Conservation (phyloP, 2,888 invertebrate species). For the Macrosiphum euphorbiae region DNA sequence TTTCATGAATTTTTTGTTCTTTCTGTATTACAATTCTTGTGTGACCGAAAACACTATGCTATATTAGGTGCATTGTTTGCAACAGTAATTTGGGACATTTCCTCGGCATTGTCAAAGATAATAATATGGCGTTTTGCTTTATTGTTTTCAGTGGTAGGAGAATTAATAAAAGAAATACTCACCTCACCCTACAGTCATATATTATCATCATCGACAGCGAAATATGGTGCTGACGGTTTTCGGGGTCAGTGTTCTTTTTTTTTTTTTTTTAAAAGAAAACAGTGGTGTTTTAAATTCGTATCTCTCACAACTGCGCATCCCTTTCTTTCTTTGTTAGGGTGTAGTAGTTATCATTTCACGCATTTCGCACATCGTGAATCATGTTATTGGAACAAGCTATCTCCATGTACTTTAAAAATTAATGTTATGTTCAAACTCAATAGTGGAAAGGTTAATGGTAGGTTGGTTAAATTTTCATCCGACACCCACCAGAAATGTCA, state of each 20-base stretch:
- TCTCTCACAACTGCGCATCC: neutral
- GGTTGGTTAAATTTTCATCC: slow-evolving; percentile 27
- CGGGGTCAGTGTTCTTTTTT: neutral
- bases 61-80: neutral
- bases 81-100: neutral
- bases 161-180: slow-evolving; percentile 6
- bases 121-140: slow-evolving; percentile 5
- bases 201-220: slow-evolving; percentile 17
- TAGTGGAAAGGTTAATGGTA: slow-evolving; percentile 37
- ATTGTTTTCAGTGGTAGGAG: neutral
- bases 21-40: neutral
- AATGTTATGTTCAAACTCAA: slow-evolving; percentile 26
- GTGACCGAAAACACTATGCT: slow-evolving; percentile 2
- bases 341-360: slow-evolving; percentile 32
- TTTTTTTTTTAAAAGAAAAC: neutral
- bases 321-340: neutral
- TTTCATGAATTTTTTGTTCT: neutral
- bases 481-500: slow-evolving; percentile 7
- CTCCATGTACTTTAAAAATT: slow-evolving; percentile 43
- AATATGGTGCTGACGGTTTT: neutral
- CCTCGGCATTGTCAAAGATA: neutral
- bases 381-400: slow-evolving; percentile 27
- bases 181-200: neutral
- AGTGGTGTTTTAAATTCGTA: neutral
- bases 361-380: slow-evolving; percentile 9